These are phyloP conservation scores for Megalurothrips usitatus DNA, from an alignment of 2,888 invertebrate species.

Conservation along the genomic window DNA sequence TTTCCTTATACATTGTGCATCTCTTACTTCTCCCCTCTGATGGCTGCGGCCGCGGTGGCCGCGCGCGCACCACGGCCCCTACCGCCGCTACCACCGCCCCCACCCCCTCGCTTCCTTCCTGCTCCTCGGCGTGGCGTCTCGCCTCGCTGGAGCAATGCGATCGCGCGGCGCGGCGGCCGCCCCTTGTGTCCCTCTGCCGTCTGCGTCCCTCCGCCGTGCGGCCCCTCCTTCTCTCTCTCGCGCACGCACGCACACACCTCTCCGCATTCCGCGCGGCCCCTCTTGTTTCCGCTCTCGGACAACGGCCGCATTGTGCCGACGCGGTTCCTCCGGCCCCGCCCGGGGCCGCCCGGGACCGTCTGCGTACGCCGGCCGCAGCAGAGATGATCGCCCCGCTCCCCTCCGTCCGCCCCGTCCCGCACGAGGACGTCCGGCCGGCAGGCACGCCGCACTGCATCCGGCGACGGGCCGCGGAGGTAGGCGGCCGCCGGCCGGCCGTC, in stretches of 20 bases:
- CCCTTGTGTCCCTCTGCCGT: not conserved
- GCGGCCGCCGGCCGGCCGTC: too few relatives aligned
- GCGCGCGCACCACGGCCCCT: not conserved
- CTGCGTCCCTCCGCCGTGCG: too few relatives aligned
- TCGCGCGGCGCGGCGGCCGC: not conserved
- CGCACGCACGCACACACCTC: not conserved
- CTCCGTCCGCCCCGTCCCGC: too few relatives aligned
- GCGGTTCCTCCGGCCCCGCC: too few relatives aligned
- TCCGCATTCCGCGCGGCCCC: not conserved
- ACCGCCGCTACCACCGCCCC: not conserved
- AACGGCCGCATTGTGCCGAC: too few relatives aligned
- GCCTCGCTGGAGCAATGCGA: not conserved
- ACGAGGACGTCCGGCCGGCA: too few relatives aligned
- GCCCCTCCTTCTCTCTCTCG: not conserved
- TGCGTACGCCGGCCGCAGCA: too few relatives aligned
- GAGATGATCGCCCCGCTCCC: too few relatives aligned
- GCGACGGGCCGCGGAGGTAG: too few relatives aligned
- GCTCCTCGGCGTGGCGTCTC: not conserved
- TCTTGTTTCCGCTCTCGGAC: too few relatives aligned
- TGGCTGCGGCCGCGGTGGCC: not conserved
- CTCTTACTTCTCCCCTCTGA: not conserved
- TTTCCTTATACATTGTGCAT: slow-evolving; percentile 18
- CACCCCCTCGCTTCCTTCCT: not conserved
- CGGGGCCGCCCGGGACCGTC: too few relatives aligned
- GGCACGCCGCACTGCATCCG: too few relatives aligned